Evolutionary conservation across 2,113 vertebrate species (phyloP).

Genomic region (Synchiropus splendidus): DNA sequence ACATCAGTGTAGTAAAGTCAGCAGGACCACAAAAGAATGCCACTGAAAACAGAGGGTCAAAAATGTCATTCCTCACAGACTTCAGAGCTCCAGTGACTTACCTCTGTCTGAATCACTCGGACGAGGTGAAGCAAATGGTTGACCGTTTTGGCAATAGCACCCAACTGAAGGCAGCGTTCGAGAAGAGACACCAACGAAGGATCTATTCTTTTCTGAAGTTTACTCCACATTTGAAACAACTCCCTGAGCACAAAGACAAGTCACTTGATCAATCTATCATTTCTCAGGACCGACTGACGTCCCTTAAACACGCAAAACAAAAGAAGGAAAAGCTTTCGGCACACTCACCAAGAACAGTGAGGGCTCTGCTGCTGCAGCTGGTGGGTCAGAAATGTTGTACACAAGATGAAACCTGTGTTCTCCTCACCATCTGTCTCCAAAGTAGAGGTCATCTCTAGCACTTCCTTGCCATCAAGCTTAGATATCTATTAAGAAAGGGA

Average conservation of each 20-base stretch:
- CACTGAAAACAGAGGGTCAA: too few relatives aligned
- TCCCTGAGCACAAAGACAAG: slow-evolving; percentile 69
- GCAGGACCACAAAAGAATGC: too few relatives aligned
- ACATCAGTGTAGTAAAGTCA: too few relatives aligned
- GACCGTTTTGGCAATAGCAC: slow-evolving; percentile 89
- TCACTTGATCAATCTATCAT: too few relatives aligned
- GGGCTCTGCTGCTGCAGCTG: slow-evolving; percentile 89
- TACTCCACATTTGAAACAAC: slow-evolving; percentile 91
- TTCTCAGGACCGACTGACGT: neutral
- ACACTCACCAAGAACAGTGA: slow-evolving; percentile 86
- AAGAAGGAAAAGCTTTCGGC: neutral
- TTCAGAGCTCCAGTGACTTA: too few relatives aligned
- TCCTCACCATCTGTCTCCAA: slow-evolving; percentile 95
- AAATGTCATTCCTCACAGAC: too few relatives aligned
- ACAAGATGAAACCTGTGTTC: slow-evolving; percentile 89
- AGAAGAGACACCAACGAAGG: slow-evolving; percentile 83
- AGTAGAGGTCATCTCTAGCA: slow-evolving; percentile 92
- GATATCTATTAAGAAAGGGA: slow-evolving; percentile 73
- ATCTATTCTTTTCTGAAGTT: slow-evolving; percentile 89
- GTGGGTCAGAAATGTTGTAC: slow-evolving; percentile 93
- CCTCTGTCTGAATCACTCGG: slow-evolving; percentile 91
- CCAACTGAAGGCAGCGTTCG: slow-evolving; percentile 94
- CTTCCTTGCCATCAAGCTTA: slow-evolving; percentile 88
- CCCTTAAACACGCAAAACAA: too few relatives aligned
- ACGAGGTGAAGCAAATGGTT: slow-evolving; percentile 92